Base-by-base conservation (phyloP, 2,888 invertebrate species). In the Tupiocoris notatus region DNA sequence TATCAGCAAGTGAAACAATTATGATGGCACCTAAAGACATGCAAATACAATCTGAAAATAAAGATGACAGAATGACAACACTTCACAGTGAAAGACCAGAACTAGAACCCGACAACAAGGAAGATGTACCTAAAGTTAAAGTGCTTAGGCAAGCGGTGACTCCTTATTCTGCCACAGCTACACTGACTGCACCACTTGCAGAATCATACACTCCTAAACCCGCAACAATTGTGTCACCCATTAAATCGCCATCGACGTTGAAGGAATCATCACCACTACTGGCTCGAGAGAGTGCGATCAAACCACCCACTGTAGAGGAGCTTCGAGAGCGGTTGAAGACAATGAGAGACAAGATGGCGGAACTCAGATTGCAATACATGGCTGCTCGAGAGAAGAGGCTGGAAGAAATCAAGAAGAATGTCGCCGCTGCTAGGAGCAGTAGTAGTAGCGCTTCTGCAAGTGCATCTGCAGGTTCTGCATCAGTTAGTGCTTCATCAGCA, bases 311-410 rank as follows among this genome's bases (percentile, higher is more conserved):
- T 0, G 39, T 62, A 0, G 73, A 73, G 20, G 73, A 73, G 54
- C 59, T 70, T 21, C 70, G 70, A n/a, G 70, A 70, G 18, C 17
- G 63, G 54, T 62, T 62, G 21, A 73, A 73, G 39, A 21, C 54
- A 16, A 16, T 75, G 12, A 17, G 65, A 23, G 65, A 64, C 17
- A 75, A 65, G 57, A 75, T 75, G 75, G n/a, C 24, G 58, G 75
- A 75, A 23, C 17, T 73, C n/a, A 61, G 73, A 57, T 39, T 39
- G 0, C 73, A 73, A 62, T 73, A 73, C 22, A n/a, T 73, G 18
- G 54, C n/a, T 1, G 59, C 75, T 7, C 64, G 75, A 65, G 75
- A 75, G 17, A 75, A 75, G 22, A 21, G 64, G 23, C 57, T 65
- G 58, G 65, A 75, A 64, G 75, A 75, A 17, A 25, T 75, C 18